Evolutionary conservation across 2,113 vertebrate genomes (phyloP).

Genomic region (Oryzias curvinotus): DNA sequence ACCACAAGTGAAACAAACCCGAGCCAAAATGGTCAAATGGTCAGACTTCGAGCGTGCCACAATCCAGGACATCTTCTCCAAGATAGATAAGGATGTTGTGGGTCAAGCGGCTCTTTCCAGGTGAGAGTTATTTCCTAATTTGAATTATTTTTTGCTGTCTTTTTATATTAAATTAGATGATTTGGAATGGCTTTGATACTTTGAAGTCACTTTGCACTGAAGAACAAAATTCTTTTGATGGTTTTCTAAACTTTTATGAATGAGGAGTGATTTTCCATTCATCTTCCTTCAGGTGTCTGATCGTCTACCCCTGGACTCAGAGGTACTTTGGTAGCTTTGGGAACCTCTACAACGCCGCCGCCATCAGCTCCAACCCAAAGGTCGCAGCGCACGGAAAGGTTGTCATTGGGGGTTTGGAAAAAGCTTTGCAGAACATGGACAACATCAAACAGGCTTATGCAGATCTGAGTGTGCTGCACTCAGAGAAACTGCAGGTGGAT

Average conservation of each 20-base stretch:
- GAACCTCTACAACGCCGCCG: constrained; percentile 78
- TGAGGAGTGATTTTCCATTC: background rate
- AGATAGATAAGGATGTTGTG: constrained; percentile 35
- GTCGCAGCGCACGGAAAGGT: constrained; percentile 73
- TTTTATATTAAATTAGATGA: too few species aligned
- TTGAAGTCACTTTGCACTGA: too few species aligned
- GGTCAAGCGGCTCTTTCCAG: constrained; percentile 42
- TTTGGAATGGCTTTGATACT: too few species aligned
- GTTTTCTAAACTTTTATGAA: background rate
- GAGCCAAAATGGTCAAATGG: constrained; percentile 67
- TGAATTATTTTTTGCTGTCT: too few species aligned
- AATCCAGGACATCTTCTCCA: constrained; percentile 56
- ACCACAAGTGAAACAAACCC: background rate
- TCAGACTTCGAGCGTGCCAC: constrained; percentile 58
- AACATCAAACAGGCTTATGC: constrained; percentile 75
- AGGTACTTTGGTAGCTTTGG: constrained; percentile 75
- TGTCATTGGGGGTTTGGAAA: constrained; percentile 76
- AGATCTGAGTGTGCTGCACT: constrained; percentile 80
- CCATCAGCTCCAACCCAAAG: constrained; percentile 70
- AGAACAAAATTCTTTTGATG: too few species aligned
- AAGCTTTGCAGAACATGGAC: constrained; percentile 77
- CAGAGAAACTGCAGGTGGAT: constrained; percentile 83
- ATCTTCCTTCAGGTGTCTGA: constrained; percentile 54
- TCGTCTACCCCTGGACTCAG: constrained; percentile 85
- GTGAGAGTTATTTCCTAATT: constrained; percentile 4